A percentile compares a stretch with the other conserved stretches of the same genome.
phyloP scores from a whole-genome alignment of 1,140 invertebrate species.

The Leptestheria dahalacensis region DNA sequence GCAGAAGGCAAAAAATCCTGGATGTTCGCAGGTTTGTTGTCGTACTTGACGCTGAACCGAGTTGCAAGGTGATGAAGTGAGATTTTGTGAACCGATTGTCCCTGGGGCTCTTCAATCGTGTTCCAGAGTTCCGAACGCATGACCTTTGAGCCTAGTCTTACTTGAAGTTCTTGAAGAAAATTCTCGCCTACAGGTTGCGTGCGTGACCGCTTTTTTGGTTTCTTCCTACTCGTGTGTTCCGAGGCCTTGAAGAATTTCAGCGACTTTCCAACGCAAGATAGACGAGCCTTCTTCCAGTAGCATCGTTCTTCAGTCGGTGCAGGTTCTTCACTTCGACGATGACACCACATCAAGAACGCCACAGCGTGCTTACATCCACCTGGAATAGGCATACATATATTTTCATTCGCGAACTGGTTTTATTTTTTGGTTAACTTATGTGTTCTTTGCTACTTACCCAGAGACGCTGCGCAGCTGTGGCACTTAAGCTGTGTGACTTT shows the following conservation, averaged over 20 bases:
- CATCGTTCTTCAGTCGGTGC: neutral
- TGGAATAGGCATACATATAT: neutral
- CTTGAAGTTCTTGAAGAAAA: slow-evolving; percentile 19
- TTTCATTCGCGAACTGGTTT: neutral
- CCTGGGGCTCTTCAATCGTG: slow-evolving; percentile 14
- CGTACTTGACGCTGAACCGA: neutral
- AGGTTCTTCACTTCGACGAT: slow-evolving; percentile 9
- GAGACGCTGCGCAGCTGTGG: neutral
- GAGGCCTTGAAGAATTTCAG: neutral
- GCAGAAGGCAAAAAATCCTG: slow-evolving; percentile 17
- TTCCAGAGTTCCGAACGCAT: slow-evolving; percentile 6
- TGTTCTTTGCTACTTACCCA: neutral
- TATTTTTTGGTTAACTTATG: neutral
- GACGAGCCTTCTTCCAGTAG: slow-evolving; percentile 8
- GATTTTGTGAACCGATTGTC: slow-evolving; percentile 6
- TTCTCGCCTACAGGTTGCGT: neutral
- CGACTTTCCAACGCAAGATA: neutral
- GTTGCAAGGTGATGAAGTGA: slow-evolving; percentile 19
- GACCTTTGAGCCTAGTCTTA: slow-evolving; percentile 13
- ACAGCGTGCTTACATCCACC: slow-evolving; percentile 12
- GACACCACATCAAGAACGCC: slow-evolving; percentile 8
- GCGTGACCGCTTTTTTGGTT: neutral
- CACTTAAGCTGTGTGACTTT: neutral
- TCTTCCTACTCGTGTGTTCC: neutral
- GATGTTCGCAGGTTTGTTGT: slow-evolving; percentile 5